These are phyloP conservation scores for Eunapius fragilis DNA, from an alignment of 37 sponge, comb jelly and placozoan genomes.

Conservation along the genomic window DNA sequence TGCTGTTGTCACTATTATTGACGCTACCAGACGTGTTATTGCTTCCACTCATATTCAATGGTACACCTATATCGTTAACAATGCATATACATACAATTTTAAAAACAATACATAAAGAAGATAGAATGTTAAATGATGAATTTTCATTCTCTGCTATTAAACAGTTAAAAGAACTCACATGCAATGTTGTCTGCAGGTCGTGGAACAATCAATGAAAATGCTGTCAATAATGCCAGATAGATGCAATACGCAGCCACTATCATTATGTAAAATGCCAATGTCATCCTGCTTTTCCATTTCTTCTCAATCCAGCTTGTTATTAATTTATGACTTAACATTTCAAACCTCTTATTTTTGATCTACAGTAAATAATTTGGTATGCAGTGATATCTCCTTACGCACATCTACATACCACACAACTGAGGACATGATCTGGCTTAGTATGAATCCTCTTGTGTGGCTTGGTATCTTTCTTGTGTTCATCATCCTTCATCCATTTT, in stretches of 20 bases:
- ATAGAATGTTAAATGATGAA: no score
- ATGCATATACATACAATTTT: no score
- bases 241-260: background rate
- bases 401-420: background rate
- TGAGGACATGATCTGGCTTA: background rate
- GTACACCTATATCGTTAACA: no score
- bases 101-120: no score
- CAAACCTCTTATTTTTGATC: background rate
- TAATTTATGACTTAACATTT: background rate
- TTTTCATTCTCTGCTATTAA: no score
- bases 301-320: background rate
- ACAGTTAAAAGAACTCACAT: background rate
- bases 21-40: no score
- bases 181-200: background rate
- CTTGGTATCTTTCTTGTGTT: background rate
- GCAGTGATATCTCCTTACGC: background rate
- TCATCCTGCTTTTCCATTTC: background rate
- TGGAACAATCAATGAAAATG: background rate
- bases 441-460: background rate
- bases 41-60: no score
- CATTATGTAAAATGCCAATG: background rate
- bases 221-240: background rate
- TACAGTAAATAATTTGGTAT: background rate
- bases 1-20: no score
- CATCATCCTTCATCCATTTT: background rate